Evolutionary conservation across 2,797 vertebrate species (phyloP), one percentile per base, ranked within the genome.

Genomic region (Lepilemur ruficaudatus): DNA sequence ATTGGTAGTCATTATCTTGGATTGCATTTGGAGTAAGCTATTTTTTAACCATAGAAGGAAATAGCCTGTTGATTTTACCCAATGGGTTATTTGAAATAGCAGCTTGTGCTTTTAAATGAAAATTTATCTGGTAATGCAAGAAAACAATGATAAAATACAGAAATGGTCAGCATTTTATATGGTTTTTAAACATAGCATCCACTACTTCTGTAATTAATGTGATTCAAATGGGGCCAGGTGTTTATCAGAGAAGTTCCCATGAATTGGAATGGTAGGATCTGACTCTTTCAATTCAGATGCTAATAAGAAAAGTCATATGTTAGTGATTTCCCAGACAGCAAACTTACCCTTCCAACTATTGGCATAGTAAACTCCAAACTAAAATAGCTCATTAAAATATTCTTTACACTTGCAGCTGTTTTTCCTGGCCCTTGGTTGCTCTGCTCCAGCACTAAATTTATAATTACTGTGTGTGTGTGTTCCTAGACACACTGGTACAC

Each of bases 1-100:
- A 72, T 52, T 83, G 43, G 46, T 90, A 87, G 70, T 67, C 48
- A 86, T 63, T 63, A 63, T 8, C 43, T 82, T 90, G 55, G 35
- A 88, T 75, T 94, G 76, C 32, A 70, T 86, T 93, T 95, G 38
- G 43, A 92, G 9, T 87, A 94, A 67, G 18, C 76, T 65, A 73
- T 50, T 96, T 96, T 96, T 96, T 97, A 94, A 89, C 18, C 61
- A 75, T 90, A 94, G 83, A 96, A 89, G 75, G 8, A 93, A 92
- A 67, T 69, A 48, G 30, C 84, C n/a, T 95, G 52, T 65, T 94
- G 35, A 87, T 85, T 94, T 96, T 91, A 76, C 38, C 86, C 67
- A 82, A 91, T 0, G 46, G 57, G 12, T 89, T 84, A 95, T 92
- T 92, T 88, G 82, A 87, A 91, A 76, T 32, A 87, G n/a, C 23